Evolutionary conservation across 2,113 vertebrate species (phyloP).

Genomic region (Herpetotheres cachinnans): DNA sequence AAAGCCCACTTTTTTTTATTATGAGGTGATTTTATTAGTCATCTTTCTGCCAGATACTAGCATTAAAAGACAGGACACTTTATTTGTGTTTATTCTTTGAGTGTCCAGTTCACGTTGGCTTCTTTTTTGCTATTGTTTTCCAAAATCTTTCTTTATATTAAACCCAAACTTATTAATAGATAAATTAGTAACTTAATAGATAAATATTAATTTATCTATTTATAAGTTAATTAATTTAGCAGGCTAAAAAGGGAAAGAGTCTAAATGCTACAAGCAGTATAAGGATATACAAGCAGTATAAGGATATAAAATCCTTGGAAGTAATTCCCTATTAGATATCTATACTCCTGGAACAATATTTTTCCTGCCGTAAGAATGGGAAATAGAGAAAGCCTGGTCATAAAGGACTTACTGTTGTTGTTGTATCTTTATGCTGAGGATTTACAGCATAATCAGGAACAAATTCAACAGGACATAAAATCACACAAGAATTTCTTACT

Average conservation of each 20-base stretch:
- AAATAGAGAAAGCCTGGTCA: background rate
- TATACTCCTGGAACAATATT: background rate
- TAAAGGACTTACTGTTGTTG: background rate
- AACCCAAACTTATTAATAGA: background rate
- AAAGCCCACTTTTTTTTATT: background rate
- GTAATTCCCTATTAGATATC: background rate
- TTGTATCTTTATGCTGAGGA: background rate
- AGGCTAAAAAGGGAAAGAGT: background rate
- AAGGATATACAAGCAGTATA: background rate
- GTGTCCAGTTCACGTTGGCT: background rate
- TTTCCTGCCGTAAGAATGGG: background rate
- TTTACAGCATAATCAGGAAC: background rate
- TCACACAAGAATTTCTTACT: background rate
- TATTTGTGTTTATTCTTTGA: background rate
- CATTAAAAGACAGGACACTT: background rate
- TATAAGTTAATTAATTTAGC: no score
- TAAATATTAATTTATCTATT: no score
- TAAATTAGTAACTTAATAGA: no score
- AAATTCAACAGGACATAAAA: background rate
- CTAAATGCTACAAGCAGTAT: background rate
- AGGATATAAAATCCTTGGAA: background rate
- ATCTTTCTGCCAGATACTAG: background rate
- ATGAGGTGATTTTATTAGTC: background rate
- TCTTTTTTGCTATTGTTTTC: background rate
- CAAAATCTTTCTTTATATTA: background rate